Conservation (phyloP, 2,888 invertebrate species). For the Morpho helenor region DNA sequence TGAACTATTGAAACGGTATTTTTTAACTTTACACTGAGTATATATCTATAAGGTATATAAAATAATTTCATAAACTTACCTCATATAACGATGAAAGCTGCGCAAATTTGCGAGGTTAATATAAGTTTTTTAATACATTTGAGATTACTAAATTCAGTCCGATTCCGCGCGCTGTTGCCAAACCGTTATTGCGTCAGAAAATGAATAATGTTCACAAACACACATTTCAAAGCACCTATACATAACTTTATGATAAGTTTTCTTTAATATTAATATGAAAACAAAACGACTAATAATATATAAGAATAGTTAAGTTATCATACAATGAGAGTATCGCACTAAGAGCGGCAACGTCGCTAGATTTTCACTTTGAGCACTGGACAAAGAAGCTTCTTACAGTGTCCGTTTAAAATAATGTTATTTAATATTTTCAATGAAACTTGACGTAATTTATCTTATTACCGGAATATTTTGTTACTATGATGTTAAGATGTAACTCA, state of each 20-base stretch:
- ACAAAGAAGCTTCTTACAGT: conserved; percentile 46
- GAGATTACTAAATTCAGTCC: conserved; percentile 50
- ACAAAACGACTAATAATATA: not conserved
- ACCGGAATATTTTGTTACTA: not conserved
- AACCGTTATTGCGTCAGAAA: conserved; percentile 75
- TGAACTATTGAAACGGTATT: conserved; percentile 49
- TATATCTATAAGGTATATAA: not conserved
- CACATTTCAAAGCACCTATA: conserved; percentile 65
- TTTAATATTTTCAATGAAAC: not conserved
- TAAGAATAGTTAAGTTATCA: not conserved
- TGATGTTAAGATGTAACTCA: not conserved
- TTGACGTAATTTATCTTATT: not conserved
- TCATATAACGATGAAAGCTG: conserved; percentile 52
- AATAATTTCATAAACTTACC: conserved; percentile 45
- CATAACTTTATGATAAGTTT: conserved; percentile 49
- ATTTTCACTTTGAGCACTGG: conserved; percentile 35
- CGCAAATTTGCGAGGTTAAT: conserved; percentile 43
- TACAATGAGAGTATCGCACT: conserved; percentile 34
- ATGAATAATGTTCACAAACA: conserved; percentile 59
- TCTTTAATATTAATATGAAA: conserved; percentile 26
- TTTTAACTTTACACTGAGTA: conserved; percentile 6
- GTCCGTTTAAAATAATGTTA: not conserved
- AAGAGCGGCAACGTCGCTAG: conserved; percentile 70
- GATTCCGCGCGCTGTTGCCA: conserved; percentile 71
- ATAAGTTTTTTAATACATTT: conserved; percentile 56